Evolutionary conservation across 2,113 vertebrate genomes (phyloP).

Genomic region (Eudyptes chrysolophus): DNA sequence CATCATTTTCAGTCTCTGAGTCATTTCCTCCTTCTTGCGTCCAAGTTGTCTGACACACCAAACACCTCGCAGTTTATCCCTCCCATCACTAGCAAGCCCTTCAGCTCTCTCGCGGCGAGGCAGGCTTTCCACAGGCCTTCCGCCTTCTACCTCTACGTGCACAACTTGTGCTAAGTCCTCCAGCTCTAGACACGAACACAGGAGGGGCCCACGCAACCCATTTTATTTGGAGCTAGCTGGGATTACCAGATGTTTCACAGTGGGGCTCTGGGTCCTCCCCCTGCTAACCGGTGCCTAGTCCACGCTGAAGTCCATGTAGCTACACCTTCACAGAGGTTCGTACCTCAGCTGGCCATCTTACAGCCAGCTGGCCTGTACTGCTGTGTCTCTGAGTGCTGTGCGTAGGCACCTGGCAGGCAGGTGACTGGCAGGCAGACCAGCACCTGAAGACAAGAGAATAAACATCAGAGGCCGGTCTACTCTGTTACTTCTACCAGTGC

Average conservation of each 20-base stretch:
- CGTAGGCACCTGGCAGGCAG: background rate
- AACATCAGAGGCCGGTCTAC: rapidly evolving
- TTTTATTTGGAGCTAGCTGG: background rate
- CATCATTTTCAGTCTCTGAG: background rate
- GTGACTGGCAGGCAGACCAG: background rate
- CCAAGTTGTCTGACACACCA: background rate
- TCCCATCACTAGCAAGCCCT: background rate
- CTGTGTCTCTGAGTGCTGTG: rapidly evolving
- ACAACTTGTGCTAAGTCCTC: rapidly evolving
- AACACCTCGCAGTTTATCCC: background rate
- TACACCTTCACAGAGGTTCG: background rate
- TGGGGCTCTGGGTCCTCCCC: background rate
- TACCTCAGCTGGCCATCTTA: rapidly evolving
- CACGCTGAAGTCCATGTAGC: rapidly evolving
- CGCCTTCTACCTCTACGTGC: rapidly evolving
- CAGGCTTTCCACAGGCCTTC: background rate
- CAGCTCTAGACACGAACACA: rapidly evolving
- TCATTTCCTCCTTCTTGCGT: conserved; percentile 1
- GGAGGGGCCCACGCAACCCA: background rate
- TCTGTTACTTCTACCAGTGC: background rate
- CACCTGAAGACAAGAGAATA: no score
- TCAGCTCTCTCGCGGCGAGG: background rate
- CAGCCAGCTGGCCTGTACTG: rapidly evolving
- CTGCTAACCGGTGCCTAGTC: background rate
- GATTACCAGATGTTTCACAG: background rate